phyloP scores from a whole-genome alignment of 2,113 vertebrate species.

The Entomyzon cyanotis region DNA sequence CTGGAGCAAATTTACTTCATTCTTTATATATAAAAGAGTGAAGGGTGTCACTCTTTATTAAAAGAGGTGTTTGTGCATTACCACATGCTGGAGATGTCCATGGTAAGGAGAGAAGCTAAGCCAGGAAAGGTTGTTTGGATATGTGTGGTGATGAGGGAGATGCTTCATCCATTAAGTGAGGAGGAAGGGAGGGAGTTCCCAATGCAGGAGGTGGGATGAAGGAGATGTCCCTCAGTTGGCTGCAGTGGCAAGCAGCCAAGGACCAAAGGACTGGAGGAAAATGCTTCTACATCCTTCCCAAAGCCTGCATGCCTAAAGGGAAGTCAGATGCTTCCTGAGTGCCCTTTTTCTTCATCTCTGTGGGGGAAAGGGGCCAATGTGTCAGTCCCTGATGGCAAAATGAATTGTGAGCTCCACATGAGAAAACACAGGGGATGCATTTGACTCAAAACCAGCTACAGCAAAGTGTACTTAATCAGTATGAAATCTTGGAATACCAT shows the following conservation, averaged over 20 bases:
- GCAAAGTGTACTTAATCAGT: background rate
- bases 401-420: background rate
- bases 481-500: slow-evolving; percentile 42
- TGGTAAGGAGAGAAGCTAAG: background rate
- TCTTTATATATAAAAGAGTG: background rate
- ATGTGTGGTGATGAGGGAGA: rapidly evolving
- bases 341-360: background rate
- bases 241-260: background rate
- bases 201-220: background rate
- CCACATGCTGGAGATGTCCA: background rate
- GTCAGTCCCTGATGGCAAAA: background rate
- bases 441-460: slow-evolving; percentile 37
- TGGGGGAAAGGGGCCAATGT: background rate
- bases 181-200: background rate
- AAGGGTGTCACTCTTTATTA: background rate
- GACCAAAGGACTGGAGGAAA: background rate
- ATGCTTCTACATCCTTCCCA: background rate
- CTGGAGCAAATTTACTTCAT: background rate
- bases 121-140: background rate
- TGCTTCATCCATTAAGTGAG: background rate
- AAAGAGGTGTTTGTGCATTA: background rate
- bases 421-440: background rate
- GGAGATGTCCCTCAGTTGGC: background rate
- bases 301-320: background rate
- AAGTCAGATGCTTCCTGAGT: background rate